Evolutionary conservation across 2,888 invertebrate species (phyloP).

Genomic region (Drosophila koepferae): DNA sequence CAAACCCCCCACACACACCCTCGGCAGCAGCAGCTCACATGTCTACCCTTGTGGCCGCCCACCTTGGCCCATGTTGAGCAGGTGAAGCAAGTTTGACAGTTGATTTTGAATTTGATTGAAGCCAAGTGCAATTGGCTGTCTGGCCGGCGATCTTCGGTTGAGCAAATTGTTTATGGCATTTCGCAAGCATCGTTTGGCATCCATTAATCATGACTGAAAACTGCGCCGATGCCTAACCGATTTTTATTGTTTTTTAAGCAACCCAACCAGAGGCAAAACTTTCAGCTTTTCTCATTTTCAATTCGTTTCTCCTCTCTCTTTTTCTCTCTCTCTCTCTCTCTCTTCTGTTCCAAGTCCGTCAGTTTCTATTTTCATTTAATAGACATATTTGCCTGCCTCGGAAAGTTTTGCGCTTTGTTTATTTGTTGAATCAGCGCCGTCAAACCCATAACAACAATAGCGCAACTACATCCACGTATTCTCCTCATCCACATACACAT

Average conservation of each 20-base stretch:
- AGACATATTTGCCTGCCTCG: slow-evolving; percentile 66
- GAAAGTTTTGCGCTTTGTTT: slow-evolving; percentile 68
- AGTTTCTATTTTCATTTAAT: slow-evolving; percentile 77
- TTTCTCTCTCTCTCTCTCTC: neutral
- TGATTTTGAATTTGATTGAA: slow-evolving; percentile 71
- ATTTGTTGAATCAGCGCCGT: slow-evolving; percentile 78
- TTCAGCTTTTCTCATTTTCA: slow-evolving; percentile 30
- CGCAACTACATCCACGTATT: slow-evolving; percentile 15
- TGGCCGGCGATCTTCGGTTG: slow-evolving; percentile 32
- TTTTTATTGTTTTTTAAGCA: slow-evolving; percentile 78
- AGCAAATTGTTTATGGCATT: slow-evolving; percentile 68
- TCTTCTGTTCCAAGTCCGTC: slow-evolving; percentile 45
- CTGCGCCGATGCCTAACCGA: slow-evolving; percentile 53
- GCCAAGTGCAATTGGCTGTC: slow-evolving; percentile 70
- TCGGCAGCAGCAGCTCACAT: neutral
- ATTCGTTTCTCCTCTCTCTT: neutral
- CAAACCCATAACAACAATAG: slow-evolving; percentile 59
- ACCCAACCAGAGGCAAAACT: slow-evolving; percentile 25
- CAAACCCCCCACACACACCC: neutral
- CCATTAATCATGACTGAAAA: slow-evolving; percentile 71
- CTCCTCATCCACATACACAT: neutral
- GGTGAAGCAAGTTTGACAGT: slow-evolving; percentile 75
- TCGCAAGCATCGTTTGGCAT: slow-evolving; percentile 70
- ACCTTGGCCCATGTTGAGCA: slow-evolving; percentile 32
- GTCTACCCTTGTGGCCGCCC: slow-evolving; percentile 39